Evolutionary conservation across 2,888 invertebrate species (phyloP), one percentile per base, ranked within the genome.

Genomic region (Sisyra terminalis): DNA sequence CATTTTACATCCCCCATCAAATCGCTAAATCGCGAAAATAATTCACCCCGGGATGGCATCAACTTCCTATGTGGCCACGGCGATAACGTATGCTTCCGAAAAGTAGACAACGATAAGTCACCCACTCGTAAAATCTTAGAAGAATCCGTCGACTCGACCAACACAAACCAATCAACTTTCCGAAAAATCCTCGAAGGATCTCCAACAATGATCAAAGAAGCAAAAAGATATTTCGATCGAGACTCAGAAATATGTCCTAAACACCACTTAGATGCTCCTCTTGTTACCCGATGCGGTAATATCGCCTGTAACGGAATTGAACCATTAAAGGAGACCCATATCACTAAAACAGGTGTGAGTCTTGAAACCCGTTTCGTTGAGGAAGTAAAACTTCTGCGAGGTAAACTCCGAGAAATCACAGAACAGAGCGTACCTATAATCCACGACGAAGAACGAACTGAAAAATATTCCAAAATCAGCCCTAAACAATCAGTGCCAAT

Each of bases 251-350:
- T 2, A 18, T 18, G 11, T 11, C 11, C 11, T 8, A 13, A 18
- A 17, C 18, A 37, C 4, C 16, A 37, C 18, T 17, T 37, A 17
- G 18, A 24, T 8, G 11, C n/a, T 4, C 16, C 11, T 14, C 4
- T 16, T n/a, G 29, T 30, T 14, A 10, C 30, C 10, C 29, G 30
- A 40, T 40, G 40, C 14, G 31, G 40, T 2, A 40, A 40, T 15
- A 13, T 30, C n/a, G 30, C 16, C 3, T 40, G 40, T 15, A 40
- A 40, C 11, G 40, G 40, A 2, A 11, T 18, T 9, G 40, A 40
- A 40, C 31, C 37, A 2, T 17, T 40, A 13, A 40, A 40, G 14
- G 40, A 40, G 29, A 40, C 40, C 2, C 40, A 40, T 31, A 40
- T 40, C 10, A 40, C 40, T 3, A 18, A 15, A 8, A 35, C 16